A percentile compares a stretch with the other conserved stretches of the same genome.
phyloP scores from a whole-genome alignment of 2,797 vertebrate genomes.

The Erpetoichthys calabaricus region DNA sequence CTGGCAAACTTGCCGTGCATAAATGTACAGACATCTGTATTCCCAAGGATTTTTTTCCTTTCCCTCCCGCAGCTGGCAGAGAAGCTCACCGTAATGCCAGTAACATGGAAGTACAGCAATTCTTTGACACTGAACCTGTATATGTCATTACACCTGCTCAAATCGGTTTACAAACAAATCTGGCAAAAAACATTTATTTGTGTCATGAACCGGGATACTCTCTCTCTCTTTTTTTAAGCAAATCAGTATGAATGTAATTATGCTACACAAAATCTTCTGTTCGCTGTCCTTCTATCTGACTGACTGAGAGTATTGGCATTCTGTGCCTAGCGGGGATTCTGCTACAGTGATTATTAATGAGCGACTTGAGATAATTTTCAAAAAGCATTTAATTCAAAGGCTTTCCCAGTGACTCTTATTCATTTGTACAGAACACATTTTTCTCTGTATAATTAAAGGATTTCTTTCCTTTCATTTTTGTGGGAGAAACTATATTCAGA shows the following conservation, averaged over 20 bases:
- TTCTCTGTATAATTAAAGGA: not conserved
- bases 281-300: not conserved
- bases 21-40: conserved; percentile 21
- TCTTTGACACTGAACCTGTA: not conserved
- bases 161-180: not conserved
- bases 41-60: not conserved
- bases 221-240: not conserved
- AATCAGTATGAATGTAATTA: not conserved
- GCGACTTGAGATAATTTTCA: conserved; percentile 5
- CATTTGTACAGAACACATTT: not conserved
- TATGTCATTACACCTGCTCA: conserved; percentile 1
- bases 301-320: conserved; percentile 1
- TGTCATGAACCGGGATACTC: not conserved
- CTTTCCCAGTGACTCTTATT: conserved; percentile 5
- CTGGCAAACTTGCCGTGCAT: conserved; percentile 21
- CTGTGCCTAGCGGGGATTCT: conserved; percentile 1
- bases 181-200: not conserved
- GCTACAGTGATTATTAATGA: conserved; percentile 7
- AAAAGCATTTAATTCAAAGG: conserved; percentile 5
- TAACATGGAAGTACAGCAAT: not conserved
- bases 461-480: not conserved
- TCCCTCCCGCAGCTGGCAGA: conserved; percentile 6
- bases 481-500: not conserved
- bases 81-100: not conserved
- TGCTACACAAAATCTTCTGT: not conserved